Base-by-base conservation (phyloP, 2,797 vertebrate genomes). In the Chelon auratus region DNA sequence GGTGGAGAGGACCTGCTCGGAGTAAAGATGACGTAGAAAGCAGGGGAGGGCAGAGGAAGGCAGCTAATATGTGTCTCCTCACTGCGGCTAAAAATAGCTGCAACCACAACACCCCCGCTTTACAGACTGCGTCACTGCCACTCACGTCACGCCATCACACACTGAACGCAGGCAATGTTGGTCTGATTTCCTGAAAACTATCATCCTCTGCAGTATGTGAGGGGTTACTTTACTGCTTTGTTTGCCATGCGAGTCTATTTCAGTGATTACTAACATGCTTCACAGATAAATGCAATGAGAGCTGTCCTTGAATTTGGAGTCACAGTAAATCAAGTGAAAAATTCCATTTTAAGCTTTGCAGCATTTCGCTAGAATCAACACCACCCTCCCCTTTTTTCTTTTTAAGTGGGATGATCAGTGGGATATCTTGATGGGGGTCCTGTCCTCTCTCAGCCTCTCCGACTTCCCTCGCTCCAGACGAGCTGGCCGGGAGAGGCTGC, bases 11-110 rank as follows among this genome's bases (percentile, higher is more conserved):
- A 75, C 68, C 63, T 54, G 80, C 78, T 61, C 39, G 63, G 78
- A 84, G 87, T 87, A 85, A 80, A 68, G 50, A 61, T 91, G 88
- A 92, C 83, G 83, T 81, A 87, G 75, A 69, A 67, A 62, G 73
- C 24, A 9, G 4, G 75, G 59, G 60, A 76, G 75, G 72, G 72
- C 79, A 77, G 62, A 77, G 81, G 77, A 69, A 82, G 68, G 81
- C 83, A 84, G 83, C 78, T 66, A 77, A 86, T 76, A 40, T 81
- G 77, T 81, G 82, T 89, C 62, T 88, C 86, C 78, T 82, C 51
- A 62, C 62, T 2, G 37, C 5, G 22, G 65, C 84, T 92, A 90
- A 86, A 92, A 90, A 93, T 93, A 93, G 78, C 75, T 56, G 45
- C 84, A 80, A 78, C 80, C 86, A 77, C 81, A 61, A 69, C 80